Evolutionary conservation across 1,140 invertebrate genomes (phyloP).

Genomic region (Papilio dardanus): DNA sequence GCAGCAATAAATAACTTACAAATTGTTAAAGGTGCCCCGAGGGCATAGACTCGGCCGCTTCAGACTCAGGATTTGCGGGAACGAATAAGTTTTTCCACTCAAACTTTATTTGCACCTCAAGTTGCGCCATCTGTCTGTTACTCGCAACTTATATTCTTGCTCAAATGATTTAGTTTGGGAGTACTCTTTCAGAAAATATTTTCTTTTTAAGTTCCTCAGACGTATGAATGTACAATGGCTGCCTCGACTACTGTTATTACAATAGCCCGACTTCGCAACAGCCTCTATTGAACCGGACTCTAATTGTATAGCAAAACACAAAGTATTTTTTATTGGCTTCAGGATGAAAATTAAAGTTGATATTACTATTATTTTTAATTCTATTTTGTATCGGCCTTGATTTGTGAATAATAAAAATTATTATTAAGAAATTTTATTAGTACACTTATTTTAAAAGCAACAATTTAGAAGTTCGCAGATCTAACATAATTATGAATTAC

Average conservation of each 20-base stretch:
- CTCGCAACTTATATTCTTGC: slow-evolving; percentile 78
- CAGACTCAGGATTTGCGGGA: slow-evolving; percentile 65
- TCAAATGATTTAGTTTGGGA: slow-evolving; percentile 80
- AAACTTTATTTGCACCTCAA: slow-evolving; percentile 82
- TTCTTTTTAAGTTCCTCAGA: slow-evolving; percentile 72
- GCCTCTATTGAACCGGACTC: slow-evolving; percentile 39
- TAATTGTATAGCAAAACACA: slow-evolving; percentile 22
- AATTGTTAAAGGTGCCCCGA: slow-evolving; percentile 77
- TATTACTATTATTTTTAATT: neutral
- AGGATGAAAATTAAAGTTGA: neutral
- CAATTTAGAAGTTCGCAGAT: neutral
- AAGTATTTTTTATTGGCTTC: slow-evolving; percentile 14
- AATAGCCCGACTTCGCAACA: slow-evolving; percentile 54
- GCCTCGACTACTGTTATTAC: slow-evolving; percentile 52
- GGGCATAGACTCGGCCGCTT: slow-evolving; percentile 62
- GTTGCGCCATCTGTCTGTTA: slow-evolving; percentile 77
- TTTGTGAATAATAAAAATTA: neutral
- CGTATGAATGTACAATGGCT: slow-evolving; percentile 72
- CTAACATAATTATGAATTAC: neutral
- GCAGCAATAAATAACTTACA: slow-evolving; percentile 78
- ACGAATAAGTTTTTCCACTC: slow-evolving; percentile 80
- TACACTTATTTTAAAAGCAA: neutral
- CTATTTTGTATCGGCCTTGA: too few relatives aligned
- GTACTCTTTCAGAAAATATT: slow-evolving; percentile 76
- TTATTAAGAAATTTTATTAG: neutral